Conservation (phyloP, 2,797 vertebrate genomes). For the Micrastur ruficollis region DNA sequence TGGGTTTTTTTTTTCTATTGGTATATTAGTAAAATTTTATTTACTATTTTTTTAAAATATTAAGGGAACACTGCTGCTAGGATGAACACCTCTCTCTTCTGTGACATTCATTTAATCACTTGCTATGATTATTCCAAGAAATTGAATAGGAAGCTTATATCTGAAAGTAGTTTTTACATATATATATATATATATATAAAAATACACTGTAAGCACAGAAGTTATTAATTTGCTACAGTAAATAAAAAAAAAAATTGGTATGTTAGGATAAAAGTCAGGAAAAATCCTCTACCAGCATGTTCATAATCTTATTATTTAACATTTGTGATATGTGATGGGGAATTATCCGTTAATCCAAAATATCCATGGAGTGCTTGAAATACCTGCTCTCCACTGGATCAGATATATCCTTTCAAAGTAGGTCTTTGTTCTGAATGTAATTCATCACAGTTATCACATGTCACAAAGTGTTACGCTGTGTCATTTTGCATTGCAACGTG, state of each 20-base stretch:
- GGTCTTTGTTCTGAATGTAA: conserved; percentile 69
- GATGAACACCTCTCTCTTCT: background rate
- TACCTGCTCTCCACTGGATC: conserved; percentile 39
- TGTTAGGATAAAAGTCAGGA: conserved; percentile 19
- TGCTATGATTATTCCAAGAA: conserved; percentile 22
- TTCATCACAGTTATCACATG: conserved; percentile 79
- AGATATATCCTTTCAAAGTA: conserved; percentile 64
- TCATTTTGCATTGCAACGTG: conserved; percentile 72
- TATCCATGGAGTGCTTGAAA: conserved; percentile 25
- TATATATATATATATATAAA: background rate
- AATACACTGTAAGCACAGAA: background rate
- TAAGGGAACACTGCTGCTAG: background rate
- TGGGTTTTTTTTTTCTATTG: too few species aligned
- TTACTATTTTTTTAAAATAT: background rate
- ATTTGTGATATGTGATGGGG: conserved; percentile 15
- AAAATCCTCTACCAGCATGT: conserved; percentile 5
- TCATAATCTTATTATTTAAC: conserved; percentile 58
- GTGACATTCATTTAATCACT: background rate
- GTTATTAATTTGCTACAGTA: conserved; percentile 24
- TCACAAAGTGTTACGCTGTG: conserved; percentile 73
- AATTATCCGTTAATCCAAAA: conserved; percentile 31
- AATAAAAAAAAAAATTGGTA: conserved; percentile 41
- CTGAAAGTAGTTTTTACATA: background rate
- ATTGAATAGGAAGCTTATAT: conserved; percentile 28
- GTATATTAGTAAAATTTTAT: background rate